Percentiles rank a stretch among this genome's conserved stretches.
These are phyloP conservation scores for Brachyopa scutellaris DNA, from an alignment of 2,888 invertebrate genomes.

Conservation along the genomic window DNA sequence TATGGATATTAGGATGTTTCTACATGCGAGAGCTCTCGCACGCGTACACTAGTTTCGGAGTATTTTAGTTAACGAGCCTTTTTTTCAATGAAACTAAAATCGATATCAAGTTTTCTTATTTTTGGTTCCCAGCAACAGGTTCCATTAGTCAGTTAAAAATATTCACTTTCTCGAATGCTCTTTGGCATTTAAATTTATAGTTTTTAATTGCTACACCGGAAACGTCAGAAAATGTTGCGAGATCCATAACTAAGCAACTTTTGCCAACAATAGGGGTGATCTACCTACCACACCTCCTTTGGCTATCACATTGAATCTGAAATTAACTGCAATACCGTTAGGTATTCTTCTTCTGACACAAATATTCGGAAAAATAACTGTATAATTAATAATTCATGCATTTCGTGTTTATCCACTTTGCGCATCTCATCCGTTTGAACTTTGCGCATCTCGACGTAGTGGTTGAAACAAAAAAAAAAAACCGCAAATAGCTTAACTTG, in stretches of 20 bases:
- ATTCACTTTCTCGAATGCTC: neutral
- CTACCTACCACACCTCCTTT: too few species aligned
- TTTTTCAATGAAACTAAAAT: too few species aligned
- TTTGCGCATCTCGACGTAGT: constrained; percentile 23
- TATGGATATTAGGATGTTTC: too few species aligned
- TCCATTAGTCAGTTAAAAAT: too few species aligned
- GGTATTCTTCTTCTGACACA: constrained; percentile 32
- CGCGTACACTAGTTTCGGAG: too few species aligned
- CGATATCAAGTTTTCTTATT: too few species aligned
- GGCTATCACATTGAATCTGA: neutral
- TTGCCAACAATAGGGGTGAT: too few species aligned
- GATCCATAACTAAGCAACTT: too few species aligned
- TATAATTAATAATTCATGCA: constrained; percentile 50
- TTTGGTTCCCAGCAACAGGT: too few species aligned
- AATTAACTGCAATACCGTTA: constrained; percentile 19
- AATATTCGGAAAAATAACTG: constrained; percentile 23
- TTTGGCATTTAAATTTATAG: neutral
- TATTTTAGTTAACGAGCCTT: too few species aligned
- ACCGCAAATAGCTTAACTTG: constrained; percentile 4
- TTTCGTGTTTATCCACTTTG: constrained; percentile 62
- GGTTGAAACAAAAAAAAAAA: constrained; percentile 11
- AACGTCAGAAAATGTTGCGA: too few species aligned
- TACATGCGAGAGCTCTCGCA: too few species aligned
- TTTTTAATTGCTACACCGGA: neutral
- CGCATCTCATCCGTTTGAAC: constrained; percentile 56